phyloP scores from a whole-genome alignment of 1,140 invertebrate genomes.

The Schlechtendalia chinensis region DNA sequence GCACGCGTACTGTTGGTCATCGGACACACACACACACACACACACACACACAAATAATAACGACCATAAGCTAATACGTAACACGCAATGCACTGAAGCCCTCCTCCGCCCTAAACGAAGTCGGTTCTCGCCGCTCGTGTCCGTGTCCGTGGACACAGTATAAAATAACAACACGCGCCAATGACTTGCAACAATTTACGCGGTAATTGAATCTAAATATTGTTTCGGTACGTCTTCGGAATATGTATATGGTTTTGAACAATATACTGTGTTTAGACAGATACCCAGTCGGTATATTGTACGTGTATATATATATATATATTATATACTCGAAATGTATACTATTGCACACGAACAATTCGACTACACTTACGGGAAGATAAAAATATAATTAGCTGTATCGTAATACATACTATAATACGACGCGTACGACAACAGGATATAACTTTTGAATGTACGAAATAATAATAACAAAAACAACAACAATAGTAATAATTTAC shows the following conservation, averaged over 20 bases:
- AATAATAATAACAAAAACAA: neutral
- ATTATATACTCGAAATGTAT: neutral
- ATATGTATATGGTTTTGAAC: constrained; percentile 20
- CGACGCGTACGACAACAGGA: neutral
- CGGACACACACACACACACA: neutral
- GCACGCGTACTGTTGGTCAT: constrained; percentile 1
- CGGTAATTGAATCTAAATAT: constrained; percentile 48
- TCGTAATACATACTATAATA: neutral
- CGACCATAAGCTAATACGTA: neutral
- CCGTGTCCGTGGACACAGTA: neutral
- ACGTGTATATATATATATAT: neutral
- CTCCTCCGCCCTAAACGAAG: constrained; percentile 15
- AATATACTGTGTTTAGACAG: neutral
- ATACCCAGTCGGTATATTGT: neutral
- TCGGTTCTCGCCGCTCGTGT: constrained; percentile 14
- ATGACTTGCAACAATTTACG: constrained; percentile 47
- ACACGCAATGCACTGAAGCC: constrained; percentile 7
- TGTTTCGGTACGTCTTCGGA: constrained; percentile 14
- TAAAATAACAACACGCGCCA: constrained; percentile 35
- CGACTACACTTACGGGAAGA: neutral
- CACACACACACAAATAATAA: neutral
- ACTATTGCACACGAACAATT: neutral
- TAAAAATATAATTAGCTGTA: constrained; percentile 31
- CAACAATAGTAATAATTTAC: neutral
- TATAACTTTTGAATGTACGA: neutral